These are phyloP conservation scores for Notothenia coriiceps DNA, from an alignment of 2,113 vertebrate species.

Conservation along the genomic window DNA sequence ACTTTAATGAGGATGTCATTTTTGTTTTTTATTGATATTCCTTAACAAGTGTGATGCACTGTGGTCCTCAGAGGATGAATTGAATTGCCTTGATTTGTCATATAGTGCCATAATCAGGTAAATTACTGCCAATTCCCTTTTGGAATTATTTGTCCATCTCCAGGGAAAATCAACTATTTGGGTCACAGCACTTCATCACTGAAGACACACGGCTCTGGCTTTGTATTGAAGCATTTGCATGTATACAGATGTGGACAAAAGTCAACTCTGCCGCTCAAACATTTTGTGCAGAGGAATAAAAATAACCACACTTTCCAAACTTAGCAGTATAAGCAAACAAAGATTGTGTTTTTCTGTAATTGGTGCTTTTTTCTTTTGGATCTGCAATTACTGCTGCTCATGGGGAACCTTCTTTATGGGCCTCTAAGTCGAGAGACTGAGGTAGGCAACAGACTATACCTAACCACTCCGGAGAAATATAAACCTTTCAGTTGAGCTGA, in stretches of 20 bases:
- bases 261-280: constrained; percentile 41
- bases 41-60: no score
- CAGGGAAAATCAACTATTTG: constrained; percentile 20
- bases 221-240: constrained; percentile 27
- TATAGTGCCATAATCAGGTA: background rate
- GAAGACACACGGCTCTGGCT: constrained; percentile 44
- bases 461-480: constrained; percentile 46
- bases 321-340: constrained; percentile 32
- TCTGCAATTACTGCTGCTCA: constrained; percentile 52
- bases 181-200: constrained; percentile 7
- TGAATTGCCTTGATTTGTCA: no score
- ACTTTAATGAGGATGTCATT: background rate
- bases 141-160: constrained; percentile 28
- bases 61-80: background rate
- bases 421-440: constrained; percentile 10
- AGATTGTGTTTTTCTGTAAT: constrained; percentile 30
- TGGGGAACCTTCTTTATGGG: constrained; percentile 36
- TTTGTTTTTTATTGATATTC: background rate
- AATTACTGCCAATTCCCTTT: background rate
- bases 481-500: constrained; percentile 42
- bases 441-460: constrained; percentile 30
- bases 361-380: constrained; percentile 9
- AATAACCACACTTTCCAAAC: constrained; percentile 38
- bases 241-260: constrained; percentile 41
- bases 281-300: constrained; percentile 40